These are phyloP conservation scores for Chionomys nivalis DNA, from an alignment of 2,113 vertebrate species.

Conservation along the genomic window DNA sequence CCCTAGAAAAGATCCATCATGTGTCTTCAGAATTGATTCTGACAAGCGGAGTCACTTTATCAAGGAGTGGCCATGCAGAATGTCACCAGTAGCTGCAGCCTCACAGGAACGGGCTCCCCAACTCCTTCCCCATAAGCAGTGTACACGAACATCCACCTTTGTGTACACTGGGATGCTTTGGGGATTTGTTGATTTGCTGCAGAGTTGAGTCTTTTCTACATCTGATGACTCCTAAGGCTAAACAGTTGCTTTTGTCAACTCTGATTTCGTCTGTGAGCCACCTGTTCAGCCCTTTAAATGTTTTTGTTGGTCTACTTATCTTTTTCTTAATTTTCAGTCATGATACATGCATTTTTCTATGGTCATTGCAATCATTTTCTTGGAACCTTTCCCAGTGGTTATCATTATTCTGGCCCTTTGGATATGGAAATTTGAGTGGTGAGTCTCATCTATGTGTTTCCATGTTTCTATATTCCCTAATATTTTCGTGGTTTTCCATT, in stretches of 20 bases:
- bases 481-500: not conserved
- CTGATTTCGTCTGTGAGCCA: conserved; percentile 11
- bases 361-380: not conserved
- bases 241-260: not conserved
- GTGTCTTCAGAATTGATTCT: not conserved
- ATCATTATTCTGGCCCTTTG: not conserved
- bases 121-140: not conserved
- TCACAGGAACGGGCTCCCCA: not conserved
- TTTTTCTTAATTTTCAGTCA: conserved; percentile 16
- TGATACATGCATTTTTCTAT: conserved; percentile 4
- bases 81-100: not conserved
- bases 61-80: not conserved
- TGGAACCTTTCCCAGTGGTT: not conserved
- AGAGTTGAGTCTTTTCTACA: not conserved
- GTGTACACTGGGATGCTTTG: not conserved
- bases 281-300: not conserved
- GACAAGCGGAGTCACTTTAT: not conserved
- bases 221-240: not conserved
- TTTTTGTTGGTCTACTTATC: not conserved
- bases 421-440: not conserved
- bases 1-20: not conserved
- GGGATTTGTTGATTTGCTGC: not conserved
- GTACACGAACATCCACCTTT: not conserved
- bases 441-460: not conserved
- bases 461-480: not conserved